Conservation (phyloP, 2,888 invertebrate species). For the Drosophila neutralis region DNA sequence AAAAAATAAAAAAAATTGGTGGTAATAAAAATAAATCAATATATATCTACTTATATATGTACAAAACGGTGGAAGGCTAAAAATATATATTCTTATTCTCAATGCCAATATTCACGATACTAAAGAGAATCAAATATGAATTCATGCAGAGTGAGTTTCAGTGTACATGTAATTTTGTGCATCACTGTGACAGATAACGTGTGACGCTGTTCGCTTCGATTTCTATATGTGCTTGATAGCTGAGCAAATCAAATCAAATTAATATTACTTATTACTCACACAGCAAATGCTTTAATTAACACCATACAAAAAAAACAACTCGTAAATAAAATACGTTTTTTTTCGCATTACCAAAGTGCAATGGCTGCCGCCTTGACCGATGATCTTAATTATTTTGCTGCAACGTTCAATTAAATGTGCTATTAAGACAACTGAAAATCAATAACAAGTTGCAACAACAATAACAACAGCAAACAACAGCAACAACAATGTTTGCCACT, state of each 20-base stretch:
- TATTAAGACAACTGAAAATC: conserved; percentile 46
- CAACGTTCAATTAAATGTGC: conserved; percentile 50
- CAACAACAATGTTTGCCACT: conserved; percentile 73
- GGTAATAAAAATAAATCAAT: conserved; percentile 4
- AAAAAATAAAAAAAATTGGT: neutral
- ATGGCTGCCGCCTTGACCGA: conserved; percentile 58
- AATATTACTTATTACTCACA: conserved; percentile 46
- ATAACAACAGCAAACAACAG: conserved; percentile 30
- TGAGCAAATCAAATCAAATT: conserved; percentile 55
- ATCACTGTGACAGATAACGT: conserved; percentile 63
- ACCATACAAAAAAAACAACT: conserved; percentile 8
- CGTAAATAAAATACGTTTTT: neutral
- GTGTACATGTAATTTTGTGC: conserved; percentile 31
- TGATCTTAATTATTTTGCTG: conserved; percentile 48
- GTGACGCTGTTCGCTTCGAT: conserved; percentile 40
- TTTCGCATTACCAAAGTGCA: conserved; percentile 56
- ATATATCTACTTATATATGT: neutral
- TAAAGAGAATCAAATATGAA: conserved; percentile 74
- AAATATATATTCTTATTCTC: conserved; percentile 4
- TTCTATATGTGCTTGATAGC: conserved; percentile 23
- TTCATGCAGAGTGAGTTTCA: conserved; percentile 74
- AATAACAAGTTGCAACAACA: conserved; percentile 32
- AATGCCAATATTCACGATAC: conserved; percentile 58
- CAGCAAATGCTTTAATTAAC: conserved; percentile 63
- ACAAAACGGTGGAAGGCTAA: neutral